A percentile compares a stretch with the other conserved stretches of the same genome.
Evolutionary conservation across 2,888 invertebrate genomes (phyloP).

Genomic region (Elgonia sp.): DNA sequence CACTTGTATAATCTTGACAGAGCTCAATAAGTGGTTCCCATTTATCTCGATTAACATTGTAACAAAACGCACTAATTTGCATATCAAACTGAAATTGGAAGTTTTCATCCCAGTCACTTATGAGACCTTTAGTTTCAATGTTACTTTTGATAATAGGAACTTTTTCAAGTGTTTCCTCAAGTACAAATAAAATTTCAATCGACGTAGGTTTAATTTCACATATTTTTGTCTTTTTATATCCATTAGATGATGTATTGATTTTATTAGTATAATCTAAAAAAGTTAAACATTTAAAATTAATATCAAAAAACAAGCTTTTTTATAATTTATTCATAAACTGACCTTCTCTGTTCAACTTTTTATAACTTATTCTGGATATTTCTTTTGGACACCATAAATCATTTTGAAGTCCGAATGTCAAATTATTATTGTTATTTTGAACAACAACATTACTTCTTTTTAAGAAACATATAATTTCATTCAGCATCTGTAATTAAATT

Average conservation of each 20-base stretch:
- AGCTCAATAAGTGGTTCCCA: slow-evolving; percentile 96
- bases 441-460: slow-evolving; percentile 86
- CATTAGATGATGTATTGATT: slow-evolving; percentile 57
- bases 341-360: slow-evolving; percentile 77
- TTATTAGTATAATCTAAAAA: slow-evolving; percentile 72
- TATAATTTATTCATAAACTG: background rate
- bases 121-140: slow-evolving; percentile 79
- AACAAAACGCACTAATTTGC: slow-evolving; percentile 89
- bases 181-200: slow-evolving; percentile 81
- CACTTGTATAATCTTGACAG: slow-evolving; percentile 88
- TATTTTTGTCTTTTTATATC: slow-evolving; percentile 77
- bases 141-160: slow-evolving; percentile 83
- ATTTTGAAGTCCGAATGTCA: slow-evolving; percentile 86
- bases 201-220: slow-evolving; percentile 83
- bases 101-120: slow-evolving; percentile 82
- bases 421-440: slow-evolving; percentile 75
- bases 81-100: slow-evolving; percentile 83
- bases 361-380: slow-evolving; percentile 86
- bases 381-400: slow-evolving; percentile 93
- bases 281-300: too few species aligned
- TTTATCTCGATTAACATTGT: slow-evolving; percentile 90
- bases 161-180: slow-evolving; percentile 83
- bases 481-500: slow-evolving; percentile 89
- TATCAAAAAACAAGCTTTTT: too few species aligned
- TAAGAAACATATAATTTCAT: slow-evolving; percentile 87